Evolutionary conservation across 2,797 vertebrate genomes (phyloP).

Genomic region (Alauda arvensis): DNA sequence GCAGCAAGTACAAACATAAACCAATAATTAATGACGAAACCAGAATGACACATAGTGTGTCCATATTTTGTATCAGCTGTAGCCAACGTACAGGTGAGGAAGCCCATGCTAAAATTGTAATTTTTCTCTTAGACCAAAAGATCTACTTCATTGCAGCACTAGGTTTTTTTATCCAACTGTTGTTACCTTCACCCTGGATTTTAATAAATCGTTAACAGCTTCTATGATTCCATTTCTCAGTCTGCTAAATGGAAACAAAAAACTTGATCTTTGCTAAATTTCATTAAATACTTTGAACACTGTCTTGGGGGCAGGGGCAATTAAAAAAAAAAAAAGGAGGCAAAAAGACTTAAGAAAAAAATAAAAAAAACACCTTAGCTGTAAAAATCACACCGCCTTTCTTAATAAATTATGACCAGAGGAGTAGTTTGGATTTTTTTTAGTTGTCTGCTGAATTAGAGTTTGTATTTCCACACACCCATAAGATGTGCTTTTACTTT

Average conservation of each 20-base stretch:
- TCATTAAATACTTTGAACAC: not conserved
- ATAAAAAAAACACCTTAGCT: not conserved
- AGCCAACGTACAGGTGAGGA: fast-evolving
- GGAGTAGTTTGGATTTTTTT: not conserved
- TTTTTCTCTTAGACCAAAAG: not conserved
- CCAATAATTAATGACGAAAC: not conserved
- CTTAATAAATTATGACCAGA: not conserved
- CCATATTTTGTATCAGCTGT: not conserved
- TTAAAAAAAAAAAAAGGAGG: not conserved
- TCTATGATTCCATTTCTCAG: not conserved
- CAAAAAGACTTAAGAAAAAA: not conserved
- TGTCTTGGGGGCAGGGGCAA: fast-evolving
- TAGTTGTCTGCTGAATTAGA: not conserved
- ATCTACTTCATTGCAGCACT: not conserved
- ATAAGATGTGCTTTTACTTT: not conserved
- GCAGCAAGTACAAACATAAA: not conserved
- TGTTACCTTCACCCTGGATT: not conserved
- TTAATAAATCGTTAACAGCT: not conserved
- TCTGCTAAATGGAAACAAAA: not conserved
- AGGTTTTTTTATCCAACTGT: not conserved
- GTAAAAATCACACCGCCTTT: not conserved
- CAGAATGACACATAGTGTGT: fast-evolving
- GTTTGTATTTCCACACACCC: not conserved
- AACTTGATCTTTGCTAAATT: too few species aligned
- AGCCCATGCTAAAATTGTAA: fast-evolving